Evolutionary conservation across 2,797 vertebrate genomes (phyloP), one percentile per base, ranked within the genome.

Genomic region (Gobionotothen gibberifrons): DNA sequence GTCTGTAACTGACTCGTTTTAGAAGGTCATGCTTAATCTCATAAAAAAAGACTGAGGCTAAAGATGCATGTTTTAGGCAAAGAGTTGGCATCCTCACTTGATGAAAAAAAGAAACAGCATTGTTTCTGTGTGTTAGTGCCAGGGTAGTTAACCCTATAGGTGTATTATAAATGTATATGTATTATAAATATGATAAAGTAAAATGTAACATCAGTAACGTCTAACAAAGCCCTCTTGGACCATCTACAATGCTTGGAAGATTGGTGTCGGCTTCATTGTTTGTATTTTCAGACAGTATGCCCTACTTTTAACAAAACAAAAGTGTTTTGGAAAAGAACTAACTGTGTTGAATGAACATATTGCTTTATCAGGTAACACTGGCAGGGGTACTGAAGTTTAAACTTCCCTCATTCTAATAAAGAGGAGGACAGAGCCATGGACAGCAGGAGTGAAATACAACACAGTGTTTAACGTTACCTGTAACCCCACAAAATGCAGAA

Each of bases 121-220:
- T 21, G 47, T 19, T 49, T 19, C 19, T 49, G 22, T 7, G 52
- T 63, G 43, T 26, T 56, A 54, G 44, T 53, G 39, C 59, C 46
- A 39, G 65, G 43, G 29, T 70, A 47, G 69, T 56, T 84, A 74
- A 22, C 84, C 82, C 81, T 36, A 36, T 36, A 53, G 7, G 9
- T 1, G 52, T 32, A 32, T 29, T 54, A 32, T 16, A 32, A 17
- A 26, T 32, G 26, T 26, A 26, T 26, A 26, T 1, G 52, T 54
- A 32, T 29, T 54, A 32, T 16, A 54, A 32, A 26, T 53, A 8
- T 13, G 6, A 21, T 14, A 40, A 57, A 12, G 14, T 19, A 8
- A 39, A 56, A 56, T 40, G 11, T 13, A 40, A n/a, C 32, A 40
- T 56, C 36, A 39, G 36, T 3, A 36, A 40, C 5, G 17, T 32